These are phyloP conservation scores for Lamellibrachia luymesi DNA, from an alignment of 1,140 invertebrate genomes.

Conservation along the genomic window DNA sequence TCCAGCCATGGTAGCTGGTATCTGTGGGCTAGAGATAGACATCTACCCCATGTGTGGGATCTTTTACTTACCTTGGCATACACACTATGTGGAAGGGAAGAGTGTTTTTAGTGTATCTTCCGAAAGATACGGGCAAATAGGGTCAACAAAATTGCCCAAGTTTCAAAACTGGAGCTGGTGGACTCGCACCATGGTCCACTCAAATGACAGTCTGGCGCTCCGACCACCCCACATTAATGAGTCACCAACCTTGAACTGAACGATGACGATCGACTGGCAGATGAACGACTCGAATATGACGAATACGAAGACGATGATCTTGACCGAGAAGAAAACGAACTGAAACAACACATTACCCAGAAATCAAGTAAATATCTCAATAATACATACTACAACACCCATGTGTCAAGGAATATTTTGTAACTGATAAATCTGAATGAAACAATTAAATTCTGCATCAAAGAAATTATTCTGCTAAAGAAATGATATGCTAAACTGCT, in stretches of 20 bases:
- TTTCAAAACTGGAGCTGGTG: too few species aligned
- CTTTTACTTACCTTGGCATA: too few species aligned
- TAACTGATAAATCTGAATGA: neutral
- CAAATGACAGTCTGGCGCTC: too few species aligned
- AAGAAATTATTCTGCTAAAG: neutral
- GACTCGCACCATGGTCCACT: too few species aligned
- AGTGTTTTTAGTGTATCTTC: too few species aligned
- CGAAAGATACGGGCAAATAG: too few species aligned
- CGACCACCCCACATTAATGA: neutral
- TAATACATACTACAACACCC: neutral
- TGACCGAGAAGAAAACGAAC: constrained; percentile 44
- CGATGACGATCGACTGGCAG: constrained; percentile 48
- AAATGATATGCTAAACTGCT: too few species aligned
- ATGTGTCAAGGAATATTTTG: neutral
- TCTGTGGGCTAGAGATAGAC: too few species aligned
- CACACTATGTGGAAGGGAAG: too few species aligned
- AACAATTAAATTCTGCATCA: neutral
- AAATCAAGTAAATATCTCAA: neutral
- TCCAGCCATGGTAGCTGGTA: too few species aligned
- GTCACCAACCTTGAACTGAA: constrained; percentile 44
- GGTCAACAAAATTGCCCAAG: too few species aligned
- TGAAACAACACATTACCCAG: constrained; percentile 12
- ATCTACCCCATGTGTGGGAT: too few species aligned
- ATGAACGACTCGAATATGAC: constrained; percentile 43
- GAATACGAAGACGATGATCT: constrained; percentile 44